Evolutionary conservation across 2,113 vertebrate species (phyloP).

Genomic region (Rhabdomys dilectus): DNA sequence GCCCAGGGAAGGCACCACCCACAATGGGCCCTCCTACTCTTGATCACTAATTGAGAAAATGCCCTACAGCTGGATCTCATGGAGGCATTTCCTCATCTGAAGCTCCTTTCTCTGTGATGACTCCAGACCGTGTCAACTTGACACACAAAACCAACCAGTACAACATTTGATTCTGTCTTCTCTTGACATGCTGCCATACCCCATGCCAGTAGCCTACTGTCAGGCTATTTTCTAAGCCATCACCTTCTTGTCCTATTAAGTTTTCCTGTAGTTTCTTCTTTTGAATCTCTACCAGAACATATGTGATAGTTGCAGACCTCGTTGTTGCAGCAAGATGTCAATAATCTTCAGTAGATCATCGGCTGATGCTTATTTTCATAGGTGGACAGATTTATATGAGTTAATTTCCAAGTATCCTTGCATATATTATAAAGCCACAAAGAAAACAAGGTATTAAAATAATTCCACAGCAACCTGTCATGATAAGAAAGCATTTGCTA

Average conservation of each 20-base stretch:
- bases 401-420: slow-evolving; percentile 51
- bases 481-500: background rate
- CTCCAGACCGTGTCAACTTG: no score
- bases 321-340: background rate
- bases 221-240: background rate
- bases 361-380: background rate
- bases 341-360: background rate
- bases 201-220: background rate
- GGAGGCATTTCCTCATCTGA: no score
- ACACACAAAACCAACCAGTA: no score
- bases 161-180: background rate
- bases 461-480: background rate
- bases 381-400: background rate
- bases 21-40: no score
- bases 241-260: background rate
- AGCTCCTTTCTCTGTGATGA: no score
- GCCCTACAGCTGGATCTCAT: no score
- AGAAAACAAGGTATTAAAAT: background rate
- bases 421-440: slow-evolving; percentile 48
- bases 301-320: background rate
- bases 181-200: background rate
- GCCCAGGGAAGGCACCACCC: no score
- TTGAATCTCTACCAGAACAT: background rate
- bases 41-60: no score
- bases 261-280: background rate